Evolutionary conservation across 2,888 invertebrate species (phyloP), one percentile per base, ranked within the genome.

Genomic region (Acanthosoma haemorrhoidale): DNA sequence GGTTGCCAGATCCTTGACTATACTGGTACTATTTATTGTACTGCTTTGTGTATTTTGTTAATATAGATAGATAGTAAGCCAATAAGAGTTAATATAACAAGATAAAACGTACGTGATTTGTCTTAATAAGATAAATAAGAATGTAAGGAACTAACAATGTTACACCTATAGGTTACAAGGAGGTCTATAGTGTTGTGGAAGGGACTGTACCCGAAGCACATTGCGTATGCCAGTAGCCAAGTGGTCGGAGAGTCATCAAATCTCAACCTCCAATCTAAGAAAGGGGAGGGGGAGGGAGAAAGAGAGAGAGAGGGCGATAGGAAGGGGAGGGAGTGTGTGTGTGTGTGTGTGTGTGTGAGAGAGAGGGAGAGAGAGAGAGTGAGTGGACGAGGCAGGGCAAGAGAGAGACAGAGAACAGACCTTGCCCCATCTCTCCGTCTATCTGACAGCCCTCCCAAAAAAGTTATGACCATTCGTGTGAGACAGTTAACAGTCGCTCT

Each of bases 141-240:
- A 32, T 32, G 4, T 32, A 4, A 32, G 9, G 32, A 32, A 32
- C 32, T 32, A 9, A 6, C 32, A 6, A 32, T 6, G 9, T 6
- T n/a, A n/a, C n/a, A n/a, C n/a, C n/a, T n/a, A n/a, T n/a, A n/a
- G n/a, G n/a, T n/a, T n/a, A n/a, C n/a, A 13, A 59, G 32, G 59
- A 31, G 59, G 59, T 31, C 31, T 59, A 18, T 15, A 16, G 59
- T 59, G 15, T 29, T 29, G 9, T 2, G 59, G 59, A 59, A 59
- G 32, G 15, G 64, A 70, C 39, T 67, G 64, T 63, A 64, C 70
- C 63, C n/a, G 70, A 31, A 57, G 64, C 25, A 32, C 64, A 64
- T 64, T 64, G 70, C 70, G 70, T 70, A 66, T 70, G 57, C 70
- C 70, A 68, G 70, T 70, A 70, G 70, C 70, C 67, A 66, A 59